These are phyloP conservation scores for Rhinella marina DNA, from an alignment of 2,797 vertebrate genomes.

Conservation along the genomic window DNA sequence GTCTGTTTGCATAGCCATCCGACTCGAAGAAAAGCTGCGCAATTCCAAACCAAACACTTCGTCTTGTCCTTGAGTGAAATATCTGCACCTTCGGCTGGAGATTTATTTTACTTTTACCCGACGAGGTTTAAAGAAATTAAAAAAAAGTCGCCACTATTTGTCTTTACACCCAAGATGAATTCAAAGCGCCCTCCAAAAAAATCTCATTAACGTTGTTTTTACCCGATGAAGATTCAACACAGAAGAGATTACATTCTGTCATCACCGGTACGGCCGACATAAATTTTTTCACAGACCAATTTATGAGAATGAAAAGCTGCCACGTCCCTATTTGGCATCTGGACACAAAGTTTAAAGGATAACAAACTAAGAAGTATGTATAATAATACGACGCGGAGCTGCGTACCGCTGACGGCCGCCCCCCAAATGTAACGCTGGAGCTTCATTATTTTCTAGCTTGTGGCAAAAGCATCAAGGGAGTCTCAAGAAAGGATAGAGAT, in stretches of 20 bases:
- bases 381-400: constrained; percentile 4
- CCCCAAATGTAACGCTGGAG: constrained; percentile 16
- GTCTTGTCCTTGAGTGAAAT: constrained; percentile 72
- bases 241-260: constrained; percentile 78
- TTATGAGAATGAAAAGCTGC: constrained; percentile 73
- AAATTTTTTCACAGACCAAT: constrained; percentile 88
- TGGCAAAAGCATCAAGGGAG: constrained; percentile 46
- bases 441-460: constrained; percentile 34
- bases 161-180: constrained; percentile 78
- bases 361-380: constrained; percentile 20
- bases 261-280: constrained; percentile 77
- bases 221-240: constrained; percentile 73
- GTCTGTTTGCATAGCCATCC: constrained; percentile 26
- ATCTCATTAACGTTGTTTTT: constrained; percentile 74
- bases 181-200: constrained; percentile 76
- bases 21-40: neutral
- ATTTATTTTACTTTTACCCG: constrained; percentile 75
- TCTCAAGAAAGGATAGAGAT: constrained; percentile 3
- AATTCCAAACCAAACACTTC: constrained; percentile 3
- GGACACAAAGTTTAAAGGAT: constrained; percentile 66
- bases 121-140: constrained; percentile 80
- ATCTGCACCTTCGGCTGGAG: constrained; percentile 71
- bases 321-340: constrained; percentile 73
- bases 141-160: constrained; percentile 76
- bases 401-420: constrained; percentile 4